Conservation (phyloP, 1,140 invertebrate genomes). For the Trichonephila clavata region DNA sequence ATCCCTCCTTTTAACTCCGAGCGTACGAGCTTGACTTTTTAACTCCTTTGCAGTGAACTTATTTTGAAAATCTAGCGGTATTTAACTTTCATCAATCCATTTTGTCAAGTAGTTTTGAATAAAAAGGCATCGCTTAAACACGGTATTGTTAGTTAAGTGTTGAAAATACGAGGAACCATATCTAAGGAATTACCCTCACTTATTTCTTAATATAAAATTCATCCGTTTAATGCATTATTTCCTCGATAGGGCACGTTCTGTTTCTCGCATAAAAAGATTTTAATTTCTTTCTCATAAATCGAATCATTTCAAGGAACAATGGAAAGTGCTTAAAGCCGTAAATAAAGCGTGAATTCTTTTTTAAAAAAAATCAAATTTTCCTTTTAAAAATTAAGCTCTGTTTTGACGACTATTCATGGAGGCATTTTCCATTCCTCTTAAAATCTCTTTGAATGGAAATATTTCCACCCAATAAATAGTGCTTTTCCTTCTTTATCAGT, state of each 20-base stretch:
- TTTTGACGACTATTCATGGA: neutral
- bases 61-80: too few species aligned
- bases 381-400: neutral
- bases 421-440: neutral
- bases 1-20: too few species aligned
- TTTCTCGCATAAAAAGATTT: neutral
- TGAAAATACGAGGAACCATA: too few species aligned
- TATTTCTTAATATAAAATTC: neutral
- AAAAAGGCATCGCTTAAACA: too few species aligned
- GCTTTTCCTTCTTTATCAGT: neutral
- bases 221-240: neutral
- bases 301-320: neutral
- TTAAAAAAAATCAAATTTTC: neutral
- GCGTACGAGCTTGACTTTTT: too few species aligned
- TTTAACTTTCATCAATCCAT: too few species aligned
- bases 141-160: too few species aligned
- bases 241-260: neutral
- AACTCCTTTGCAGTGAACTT: too few species aligned
- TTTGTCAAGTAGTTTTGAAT: too few species aligned
- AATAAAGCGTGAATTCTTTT: neutral
- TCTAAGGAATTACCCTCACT: too few species aligned
- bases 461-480: neutral
- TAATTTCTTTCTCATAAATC: neutral
- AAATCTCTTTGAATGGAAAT: slow-evolving; percentile 1
- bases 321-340: neutral